Base-by-base conservation (phyloP, 2,797 vertebrate species). In the Eupleurogrammus muticus region DNA sequence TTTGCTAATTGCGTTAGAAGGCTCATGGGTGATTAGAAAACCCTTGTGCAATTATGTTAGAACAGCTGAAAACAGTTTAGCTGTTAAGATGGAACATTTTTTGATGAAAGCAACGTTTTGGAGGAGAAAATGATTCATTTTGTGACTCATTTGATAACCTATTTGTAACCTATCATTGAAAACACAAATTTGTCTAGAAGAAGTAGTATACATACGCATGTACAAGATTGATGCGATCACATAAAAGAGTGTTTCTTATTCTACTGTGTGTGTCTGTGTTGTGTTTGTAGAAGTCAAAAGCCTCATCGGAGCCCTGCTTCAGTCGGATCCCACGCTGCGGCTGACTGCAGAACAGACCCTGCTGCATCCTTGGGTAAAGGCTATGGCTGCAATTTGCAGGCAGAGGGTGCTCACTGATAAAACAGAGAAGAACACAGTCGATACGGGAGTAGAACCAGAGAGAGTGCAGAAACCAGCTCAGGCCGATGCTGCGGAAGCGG, bases 311-410 rank as follows among this genome's bases (percentile, higher is more conserved):
- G 94, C 92, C 80, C 90, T 99, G 68, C 87, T 99, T 86, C 94
- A 95, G 87, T 90, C 96, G 12, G 95, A 98, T 62, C 96, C 96
- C 24, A 90, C 90, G 42, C 90, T 93, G 70, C 95, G 98, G 66
- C 93, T 96, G 80, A 96, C 96, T 0, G 96, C 98, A 52, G 89
- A 92, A 42, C 94, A 96, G 75, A 96, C 96, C 3, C 92, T 96
- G 58, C 93, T 93, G 84, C 95, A 99, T 66, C 92, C 92, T 34
- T 99, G 98, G 98, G 94, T 99, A 72, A 94, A 93, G 78, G 90
- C 88, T 20, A 93, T 91, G 53, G 92, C 93, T 24, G 90, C 94
- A 72, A 67, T 68, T 1, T 93, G 91, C 90, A 84, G 70, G 66
- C 70, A 87, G 94, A 55, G 92, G 94, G 80, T 86, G 82, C 76